These are phyloP conservation scores for Cyclophora albipunctata DNA, from an alignment of 2,888 invertebrate species.

Conservation along the genomic window DNA sequence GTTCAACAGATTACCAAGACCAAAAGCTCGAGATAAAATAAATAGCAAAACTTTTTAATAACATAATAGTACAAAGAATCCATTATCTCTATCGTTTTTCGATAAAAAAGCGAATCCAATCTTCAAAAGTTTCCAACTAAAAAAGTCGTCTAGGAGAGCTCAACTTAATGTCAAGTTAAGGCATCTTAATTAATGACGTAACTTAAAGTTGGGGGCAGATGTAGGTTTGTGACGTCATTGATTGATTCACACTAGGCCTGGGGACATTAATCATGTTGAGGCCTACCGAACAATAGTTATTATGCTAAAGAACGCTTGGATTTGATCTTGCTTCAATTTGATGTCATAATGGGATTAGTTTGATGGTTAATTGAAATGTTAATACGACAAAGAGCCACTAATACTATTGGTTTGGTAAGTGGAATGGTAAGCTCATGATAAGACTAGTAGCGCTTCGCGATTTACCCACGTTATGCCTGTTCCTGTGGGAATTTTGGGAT, in stretches of 20 bases:
- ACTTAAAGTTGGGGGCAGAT: conserved; percentile 30
- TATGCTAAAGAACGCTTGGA: conserved; percentile 4
- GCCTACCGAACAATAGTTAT: conserved; percentile 24
- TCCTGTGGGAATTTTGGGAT: too few species aligned
- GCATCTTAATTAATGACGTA: conserved; percentile 24
- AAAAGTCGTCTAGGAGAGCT: neutral
- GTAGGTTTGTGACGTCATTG: conserved; percentile 38
- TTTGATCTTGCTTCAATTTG: conserved; percentile 9
- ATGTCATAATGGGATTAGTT: conserved; percentile 7
- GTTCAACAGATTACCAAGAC: too few species aligned
- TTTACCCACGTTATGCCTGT: too few species aligned
- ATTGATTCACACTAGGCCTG: conserved; percentile 40
- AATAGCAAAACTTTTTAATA: too few species aligned
- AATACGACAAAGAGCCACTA: too few species aligned
- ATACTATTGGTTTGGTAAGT: too few species aligned
- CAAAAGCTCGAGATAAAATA: too few species aligned
- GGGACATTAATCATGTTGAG: conserved; percentile 43
- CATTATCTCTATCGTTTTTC: too few species aligned
- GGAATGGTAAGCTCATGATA: too few species aligned
- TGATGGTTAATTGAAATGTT: conserved; percentile 8
- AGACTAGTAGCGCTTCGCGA: too few species aligned
- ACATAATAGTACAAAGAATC: too few species aligned
- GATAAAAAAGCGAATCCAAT: neutral
- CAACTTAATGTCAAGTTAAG: conserved; percentile 16
- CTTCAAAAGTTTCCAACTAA: neutral